Conservation (phyloP, 2,888 invertebrate genomes). For the Eristalis tenax region DNA sequence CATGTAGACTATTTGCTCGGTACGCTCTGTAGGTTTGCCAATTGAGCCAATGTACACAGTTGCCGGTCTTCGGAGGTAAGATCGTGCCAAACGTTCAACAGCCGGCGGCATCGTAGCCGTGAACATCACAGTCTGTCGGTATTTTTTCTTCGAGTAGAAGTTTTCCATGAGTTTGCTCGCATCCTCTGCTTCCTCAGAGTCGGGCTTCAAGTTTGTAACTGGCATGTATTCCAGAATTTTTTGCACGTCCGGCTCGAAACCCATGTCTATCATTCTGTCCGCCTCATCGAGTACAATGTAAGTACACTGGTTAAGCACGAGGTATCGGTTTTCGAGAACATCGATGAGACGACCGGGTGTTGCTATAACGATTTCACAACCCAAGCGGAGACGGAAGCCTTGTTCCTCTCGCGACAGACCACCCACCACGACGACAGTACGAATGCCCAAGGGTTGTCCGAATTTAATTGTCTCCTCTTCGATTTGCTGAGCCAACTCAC, state of each 20-base stretch:
- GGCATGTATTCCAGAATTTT: slow-evolving; percentile 99
- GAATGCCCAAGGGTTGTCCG: slow-evolving; percentile 94
- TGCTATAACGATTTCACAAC: slow-evolving; percentile 99
- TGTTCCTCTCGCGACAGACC: slow-evolving; percentile 98
- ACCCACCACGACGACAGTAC: slow-evolving; percentile 99
- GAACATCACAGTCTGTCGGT: slow-evolving; percentile 99
- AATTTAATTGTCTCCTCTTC: slow-evolving; percentile 99
- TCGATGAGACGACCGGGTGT: slow-evolving; percentile 99
- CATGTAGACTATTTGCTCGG: slow-evolving; percentile 98
- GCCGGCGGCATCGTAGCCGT: slow-evolving; percentile 99
- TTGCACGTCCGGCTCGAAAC: slow-evolving; percentile 99
- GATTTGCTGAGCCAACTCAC: slow-evolving; percentile 99
- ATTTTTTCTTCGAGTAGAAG: slow-evolving; percentile 97
- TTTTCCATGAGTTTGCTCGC: slow-evolving; percentile 94
- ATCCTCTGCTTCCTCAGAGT: slow-evolving; percentile 98
- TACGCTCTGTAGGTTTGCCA: slow-evolving; percentile 98
- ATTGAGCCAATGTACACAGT: slow-evolving; percentile 98
- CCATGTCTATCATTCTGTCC: slow-evolving; percentile 99
- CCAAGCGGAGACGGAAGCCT: slow-evolving; percentile 96
- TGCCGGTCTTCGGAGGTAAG: slow-evolving; percentile 96
- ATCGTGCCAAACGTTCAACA: slow-evolving; percentile 96
- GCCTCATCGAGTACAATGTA: slow-evolving; percentile 98
- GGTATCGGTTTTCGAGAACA: slow-evolving; percentile 97
- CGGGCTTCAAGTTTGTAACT: slow-evolving; percentile 98
- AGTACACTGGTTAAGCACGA: slow-evolving; percentile 98